Evolutionary conservation across 2,888 invertebrate species (phyloP).

Genomic region (Epicampocera succincta): DNA sequence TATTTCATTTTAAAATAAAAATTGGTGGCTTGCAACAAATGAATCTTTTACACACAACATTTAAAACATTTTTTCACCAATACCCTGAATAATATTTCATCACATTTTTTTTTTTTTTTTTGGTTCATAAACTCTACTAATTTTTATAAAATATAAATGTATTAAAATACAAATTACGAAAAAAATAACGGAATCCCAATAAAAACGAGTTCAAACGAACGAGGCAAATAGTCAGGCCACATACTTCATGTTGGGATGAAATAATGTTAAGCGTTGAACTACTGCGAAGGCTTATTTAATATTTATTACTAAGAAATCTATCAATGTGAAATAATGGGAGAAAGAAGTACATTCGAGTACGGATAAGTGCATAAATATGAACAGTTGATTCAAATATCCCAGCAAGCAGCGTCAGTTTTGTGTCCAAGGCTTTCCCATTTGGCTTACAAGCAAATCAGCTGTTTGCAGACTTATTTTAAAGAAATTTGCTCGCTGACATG

Average conservation of each 20-base stretch:
- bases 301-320: constrained; percentile 64
- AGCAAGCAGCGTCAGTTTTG: no score
- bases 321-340: constrained; percentile 52
- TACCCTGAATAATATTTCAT: constrained; percentile 10
- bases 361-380: not conserved
- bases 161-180: constrained; percentile 4
- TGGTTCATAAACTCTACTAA: constrained; percentile 45
- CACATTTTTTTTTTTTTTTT: no score
- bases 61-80: constrained; percentile 29
- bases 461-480: no score
- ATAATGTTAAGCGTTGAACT: constrained; percentile 52
- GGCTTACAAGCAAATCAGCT: no score
- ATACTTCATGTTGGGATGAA: constrained; percentile 33
- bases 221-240: no score
- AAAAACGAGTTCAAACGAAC: no score
- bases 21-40: not conserved
- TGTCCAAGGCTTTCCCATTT: no score
- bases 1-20: no score
- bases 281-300: constrained; percentile 54
- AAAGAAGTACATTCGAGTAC: no score
- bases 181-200: no score
- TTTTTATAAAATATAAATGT: constrained; percentile 30
- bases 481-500: no score
- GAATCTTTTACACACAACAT: not conserved
- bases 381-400: no score